Evolutionary conservation across 2,113 vertebrate genomes (phyloP), one percentile per base, ranked within the genome.

Genomic region (Xenotilapia caudafasciata): DNA sequence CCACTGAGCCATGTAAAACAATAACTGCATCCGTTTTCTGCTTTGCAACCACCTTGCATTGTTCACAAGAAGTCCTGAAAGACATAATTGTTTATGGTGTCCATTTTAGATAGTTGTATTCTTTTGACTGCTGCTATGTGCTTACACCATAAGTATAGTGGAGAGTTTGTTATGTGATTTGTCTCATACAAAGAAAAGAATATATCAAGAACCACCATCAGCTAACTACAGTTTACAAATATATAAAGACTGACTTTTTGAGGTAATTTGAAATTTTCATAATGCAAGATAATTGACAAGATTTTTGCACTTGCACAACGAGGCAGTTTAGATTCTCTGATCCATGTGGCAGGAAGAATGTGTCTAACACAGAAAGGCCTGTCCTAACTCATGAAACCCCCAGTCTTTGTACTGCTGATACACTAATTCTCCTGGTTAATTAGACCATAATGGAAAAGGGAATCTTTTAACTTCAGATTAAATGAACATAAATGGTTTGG

Each of bases 391-490:
- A 70, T 56, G 49, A 82, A 85, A 90, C 83, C 80, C 26, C 87
- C 86, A 84, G 58, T 88, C 83, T 91, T 92, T 93, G 85, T 90
- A 56, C 42, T 53, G 68, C 85, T 89, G 89, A 91, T 89, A 89
- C 75, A 51, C 79, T 91, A 83, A 93, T 93, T 92, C 89, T 89
- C 79, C 60, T 83, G 65, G 51, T 84, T 93, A 93, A 93, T 92
- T 93, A 90, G 85, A 85, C 60, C 56, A 82, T 90, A 91, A 89
- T 86, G 86, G 79, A 68, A 82, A 88, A 87, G 60, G 85, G 70
- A 93, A 84, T 15, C 55, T 90, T 88, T 91, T 88, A 86, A 87
- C 80, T 91, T 91, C 47, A 89, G 85, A 93, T 92, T 85, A 84
- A 82, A 86, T 54, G 47, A 86, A 33, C 40, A 85, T 88, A 89